Evolutionary conservation across 2,888 invertebrate species (phyloP).

Genomic region (Teleogryllus oceanicus): DNA sequence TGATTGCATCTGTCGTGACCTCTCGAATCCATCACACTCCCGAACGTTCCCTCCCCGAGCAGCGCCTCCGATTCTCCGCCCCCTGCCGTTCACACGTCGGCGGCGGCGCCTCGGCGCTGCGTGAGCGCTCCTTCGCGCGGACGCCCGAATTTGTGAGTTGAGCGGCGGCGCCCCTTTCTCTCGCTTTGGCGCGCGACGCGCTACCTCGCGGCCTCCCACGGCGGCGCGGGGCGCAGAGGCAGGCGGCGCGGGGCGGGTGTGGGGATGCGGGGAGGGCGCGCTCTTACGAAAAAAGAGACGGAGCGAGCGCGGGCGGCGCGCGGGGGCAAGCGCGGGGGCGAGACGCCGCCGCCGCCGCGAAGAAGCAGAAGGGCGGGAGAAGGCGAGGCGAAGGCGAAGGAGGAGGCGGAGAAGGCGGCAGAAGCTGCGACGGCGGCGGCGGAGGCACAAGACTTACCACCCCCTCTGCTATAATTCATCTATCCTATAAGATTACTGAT

Average conservation of each 20-base stretch:
- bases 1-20: too few species aligned
- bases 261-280: background rate
- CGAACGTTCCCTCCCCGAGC: too few species aligned
- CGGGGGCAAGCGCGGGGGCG: background rate
- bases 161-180: background rate
- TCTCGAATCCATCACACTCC: too few species aligned
- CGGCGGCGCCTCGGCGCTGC: too few species aligned
- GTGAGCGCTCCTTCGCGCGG: background rate
- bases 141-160: background rate
- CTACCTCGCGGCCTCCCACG: background rate
- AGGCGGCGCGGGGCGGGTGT: background rate
- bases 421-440: background rate
- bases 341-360: background rate
- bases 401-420: background rate
- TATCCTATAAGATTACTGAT: slow-evolving; percentile 69
- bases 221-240: background rate
- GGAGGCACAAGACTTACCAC: slow-evolving; percentile 26
- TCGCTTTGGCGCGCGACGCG: too few species aligned
- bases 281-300: slow-evolving; percentile 18
- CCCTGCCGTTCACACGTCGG: too few species aligned
- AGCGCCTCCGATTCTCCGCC: too few species aligned
- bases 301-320: background rate
- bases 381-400: background rate
- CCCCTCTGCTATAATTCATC: slow-evolving; percentile 58
- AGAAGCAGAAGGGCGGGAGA: background rate